Percentiles rank a stretch among this genome's conserved stretches.
These are phyloP conservation scores for Halocynthia aurantium DNA, from an alignment of 23 tunicate genomes.

Conservation along the genomic window DNA sequence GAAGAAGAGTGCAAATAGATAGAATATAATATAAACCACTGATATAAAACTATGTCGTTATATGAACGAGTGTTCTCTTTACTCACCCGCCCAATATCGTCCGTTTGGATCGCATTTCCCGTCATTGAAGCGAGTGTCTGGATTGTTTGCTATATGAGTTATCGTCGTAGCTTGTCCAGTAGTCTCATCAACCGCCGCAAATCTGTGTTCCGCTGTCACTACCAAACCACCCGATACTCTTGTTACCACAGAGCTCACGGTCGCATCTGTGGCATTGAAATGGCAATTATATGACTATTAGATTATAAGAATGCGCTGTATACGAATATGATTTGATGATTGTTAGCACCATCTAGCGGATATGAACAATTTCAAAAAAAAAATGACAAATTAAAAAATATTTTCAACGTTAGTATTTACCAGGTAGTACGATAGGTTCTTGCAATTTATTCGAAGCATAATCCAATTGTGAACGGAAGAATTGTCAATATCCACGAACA, in stretches of 20 bases:
- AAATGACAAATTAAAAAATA: too few relatives aligned
- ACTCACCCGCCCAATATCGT: slow-evolving; percentile 21
- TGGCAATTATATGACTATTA: too few relatives aligned
- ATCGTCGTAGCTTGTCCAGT: slow-evolving; percentile 10
- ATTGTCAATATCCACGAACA: too few relatives aligned
- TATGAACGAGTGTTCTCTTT: not conserved
- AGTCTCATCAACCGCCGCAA: slow-evolving; percentile 10
- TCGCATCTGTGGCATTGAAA: slow-evolving; percentile 2
- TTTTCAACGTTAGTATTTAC: too few relatives aligned
- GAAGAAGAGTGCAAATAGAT: not conserved
- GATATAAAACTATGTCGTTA: not conserved
- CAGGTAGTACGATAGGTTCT: too few relatives aligned
- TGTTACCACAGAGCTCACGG: slow-evolving; percentile 18
- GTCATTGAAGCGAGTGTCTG: slow-evolving; percentile 14
- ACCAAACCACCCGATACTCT: slow-evolving; percentile 21
- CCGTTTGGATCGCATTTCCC: slow-evolving; percentile 28
- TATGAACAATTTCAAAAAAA: too few relatives aligned
- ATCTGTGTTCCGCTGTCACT: slow-evolving; percentile 15
- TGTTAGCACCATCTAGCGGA: too few relatives aligned
- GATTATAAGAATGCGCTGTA: too few relatives aligned
- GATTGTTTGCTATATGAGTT: not conserved
- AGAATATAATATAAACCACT: not conserved
- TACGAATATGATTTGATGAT: too few relatives aligned
- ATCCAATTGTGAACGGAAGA: too few relatives aligned
- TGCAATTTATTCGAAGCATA: too few relatives aligned